phyloP scores from a whole-genome alignment of 2,113 vertebrate genomes.

The Pelecanoides urinatrix region DNA sequence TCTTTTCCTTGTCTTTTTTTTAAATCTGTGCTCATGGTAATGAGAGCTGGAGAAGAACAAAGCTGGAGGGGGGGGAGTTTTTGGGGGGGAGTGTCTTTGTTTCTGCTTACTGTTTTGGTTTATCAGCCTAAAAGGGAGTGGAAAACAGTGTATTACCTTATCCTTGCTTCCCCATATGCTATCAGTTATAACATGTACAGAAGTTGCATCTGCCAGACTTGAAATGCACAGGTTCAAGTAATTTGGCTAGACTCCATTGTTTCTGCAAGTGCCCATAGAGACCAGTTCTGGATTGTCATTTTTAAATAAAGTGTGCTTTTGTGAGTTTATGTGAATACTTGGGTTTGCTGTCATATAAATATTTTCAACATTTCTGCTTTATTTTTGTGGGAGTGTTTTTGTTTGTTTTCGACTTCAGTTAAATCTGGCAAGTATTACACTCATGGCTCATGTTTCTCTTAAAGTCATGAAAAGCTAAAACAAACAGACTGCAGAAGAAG shows the following conservation, averaged over 20 bases:
- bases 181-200: accelerated
- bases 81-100: neutral
- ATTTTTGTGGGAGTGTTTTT: neutral
- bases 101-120: neutral
- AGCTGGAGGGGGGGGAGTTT: no score
- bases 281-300: neutral
- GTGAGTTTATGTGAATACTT: neutral
- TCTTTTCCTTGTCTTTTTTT: neutral
- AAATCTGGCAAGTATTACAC: neutral
- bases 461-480: neutral
- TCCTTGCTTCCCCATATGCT: neutral
- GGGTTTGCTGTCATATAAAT: neutral
- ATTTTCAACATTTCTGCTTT: neutral
- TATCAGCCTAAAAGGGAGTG: neutral
- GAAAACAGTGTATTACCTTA: neutral
- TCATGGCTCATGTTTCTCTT: neutral
- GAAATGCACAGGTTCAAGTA: neutral
- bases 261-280: neutral
- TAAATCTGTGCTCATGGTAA: accelerated
- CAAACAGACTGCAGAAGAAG: accelerated
- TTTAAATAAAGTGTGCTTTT: neutral
- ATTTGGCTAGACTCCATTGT: neutral
- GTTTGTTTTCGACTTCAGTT: neutral
- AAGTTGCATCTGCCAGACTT: neutral
- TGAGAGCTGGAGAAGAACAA: neutral